These are phyloP conservation scores for Atractosteus spatula DNA, from an alignment of 2,113 vertebrate genomes.

Conservation along the genomic window DNA sequence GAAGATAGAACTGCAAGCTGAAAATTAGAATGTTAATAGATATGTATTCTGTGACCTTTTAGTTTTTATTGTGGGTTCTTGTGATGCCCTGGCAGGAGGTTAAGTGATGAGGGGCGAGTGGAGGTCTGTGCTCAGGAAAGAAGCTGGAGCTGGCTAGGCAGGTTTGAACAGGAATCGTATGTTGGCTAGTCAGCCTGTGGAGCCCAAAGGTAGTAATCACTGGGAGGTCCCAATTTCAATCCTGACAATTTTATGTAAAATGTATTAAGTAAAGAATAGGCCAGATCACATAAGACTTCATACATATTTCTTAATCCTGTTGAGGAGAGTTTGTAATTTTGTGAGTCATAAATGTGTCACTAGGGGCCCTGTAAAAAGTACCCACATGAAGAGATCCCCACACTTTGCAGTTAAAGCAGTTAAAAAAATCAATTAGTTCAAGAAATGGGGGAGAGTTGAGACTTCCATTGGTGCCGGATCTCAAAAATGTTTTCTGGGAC, in stretches of 20 bases:
- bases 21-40: no score
- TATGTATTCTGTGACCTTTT: neutral
- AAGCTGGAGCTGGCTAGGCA: no score
- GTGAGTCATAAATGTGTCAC: slow-evolving; percentile 2
- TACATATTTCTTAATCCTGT: neutral
- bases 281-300: neutral
- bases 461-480: neutral
- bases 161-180: no score
- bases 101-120: no score
- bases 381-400: neutral
- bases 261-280: neutral
- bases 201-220: neutral
- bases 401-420: neutral
- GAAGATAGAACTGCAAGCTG: no score
- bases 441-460: neutral
- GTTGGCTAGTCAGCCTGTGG: neutral
- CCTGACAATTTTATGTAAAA: neutral
- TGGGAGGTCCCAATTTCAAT: neutral
- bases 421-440: neutral
- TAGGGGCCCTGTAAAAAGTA: neutral
- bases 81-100: no score
- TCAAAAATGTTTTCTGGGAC: neutral
- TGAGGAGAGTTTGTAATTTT: slow-evolving; percentile 1
- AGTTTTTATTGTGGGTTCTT: no score
- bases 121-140: no score